Base-by-base conservation (phyloP, 2,888 invertebrate species). In the Drosophila atripex region DNA sequence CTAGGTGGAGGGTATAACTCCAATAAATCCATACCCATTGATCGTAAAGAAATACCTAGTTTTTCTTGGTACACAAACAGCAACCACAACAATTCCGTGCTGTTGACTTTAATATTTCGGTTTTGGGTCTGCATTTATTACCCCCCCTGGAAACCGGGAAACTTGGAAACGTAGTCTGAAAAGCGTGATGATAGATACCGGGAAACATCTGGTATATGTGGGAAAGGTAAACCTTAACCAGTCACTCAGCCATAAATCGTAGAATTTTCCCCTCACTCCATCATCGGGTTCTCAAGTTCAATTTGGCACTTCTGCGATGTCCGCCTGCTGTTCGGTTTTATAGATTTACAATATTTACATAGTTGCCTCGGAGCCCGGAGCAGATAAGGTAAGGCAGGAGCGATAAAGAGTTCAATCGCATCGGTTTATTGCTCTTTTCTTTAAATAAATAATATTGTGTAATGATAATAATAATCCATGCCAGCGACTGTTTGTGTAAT, bases 361-460 rank as follows among this genome's bases (percentile, higher is more conserved):
- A 30, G 52, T 60, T 25, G 16, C 56, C 47, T 1, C 63, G 60
- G 46, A 51, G 28, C 28, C 9, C 28, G 18, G 32, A 39, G 35
- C 12, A 25, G 54, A 61, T 70, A 70, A 53, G 30, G 32, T 70
- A 70, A 53, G 30, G 32, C 35, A 9, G 18, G 18, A 18, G 63
- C 74, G 82, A 82, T 82, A 82, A 86, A 86, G 87, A 84, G 88
- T 83, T 83, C 82, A 87, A 87, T 83, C 71, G 86, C 87, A 61
- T 85, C 66, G 64, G 82, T 85, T 86, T 86, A 86, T 80, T 73
- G 77, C 80, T 70, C 71, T 41, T 41, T 41, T 49, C 65, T 64
- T 74, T 25, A 65, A 76, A 61, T 65, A 79, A 82, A 80, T 70
- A 86, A 54, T 53, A 60, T 55, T 51, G 38, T 68, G 30, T 61